Base-by-base conservation (phyloP, 2,797 vertebrate genomes). In the Natrix natrix region DNA sequence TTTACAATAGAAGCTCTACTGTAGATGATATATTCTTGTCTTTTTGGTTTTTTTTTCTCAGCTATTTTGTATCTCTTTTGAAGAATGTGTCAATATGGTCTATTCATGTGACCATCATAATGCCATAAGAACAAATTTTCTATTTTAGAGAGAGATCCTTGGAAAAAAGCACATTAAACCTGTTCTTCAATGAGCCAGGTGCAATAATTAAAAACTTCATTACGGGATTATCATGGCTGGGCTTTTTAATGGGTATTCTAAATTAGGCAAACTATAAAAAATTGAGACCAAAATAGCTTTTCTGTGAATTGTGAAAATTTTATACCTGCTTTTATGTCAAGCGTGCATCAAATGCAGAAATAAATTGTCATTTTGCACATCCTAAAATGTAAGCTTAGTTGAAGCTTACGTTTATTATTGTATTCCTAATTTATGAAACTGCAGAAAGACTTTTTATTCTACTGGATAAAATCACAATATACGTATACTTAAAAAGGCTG, bases 401-500 rank as follows among this genome's bases (percentile, higher is more conserved):
- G 28, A 89, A 92, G 52, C 52, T 55, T 60, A 52, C 22, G 54
- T 92, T 83, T 37, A 61, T 59, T 63, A 48, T 26, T 74, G 26
- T 28, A 86, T 90, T 61, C 74, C 69, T 66, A 95, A 32, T 94
- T 0, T 0, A 92, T 66, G 60, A 93, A 93, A 92, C 96, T 95
- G 95, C 61, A 92, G 28, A 91, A 90, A 48, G 78, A 14, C 37
- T 69, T 10, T 90, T 52, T 74, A 7, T 59, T 48, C 32, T 24
- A 91, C 94, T 92, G n/a, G 3, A 93, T n/a, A 52, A 60, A 74
- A 32, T 20, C 88, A 91, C 89, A 59, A 48, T 89, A 86, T 94
- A 92, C n/a, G 28, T 93, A 48, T 32, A 94, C 91, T 90, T 90
- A 96, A 94, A 87, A 83, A 95, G 87, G 43, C 69, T 63, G 92